phyloP scores from a whole-genome alignment of 2,888 invertebrate species.

The Ectropis crepuscularia region DNA sequence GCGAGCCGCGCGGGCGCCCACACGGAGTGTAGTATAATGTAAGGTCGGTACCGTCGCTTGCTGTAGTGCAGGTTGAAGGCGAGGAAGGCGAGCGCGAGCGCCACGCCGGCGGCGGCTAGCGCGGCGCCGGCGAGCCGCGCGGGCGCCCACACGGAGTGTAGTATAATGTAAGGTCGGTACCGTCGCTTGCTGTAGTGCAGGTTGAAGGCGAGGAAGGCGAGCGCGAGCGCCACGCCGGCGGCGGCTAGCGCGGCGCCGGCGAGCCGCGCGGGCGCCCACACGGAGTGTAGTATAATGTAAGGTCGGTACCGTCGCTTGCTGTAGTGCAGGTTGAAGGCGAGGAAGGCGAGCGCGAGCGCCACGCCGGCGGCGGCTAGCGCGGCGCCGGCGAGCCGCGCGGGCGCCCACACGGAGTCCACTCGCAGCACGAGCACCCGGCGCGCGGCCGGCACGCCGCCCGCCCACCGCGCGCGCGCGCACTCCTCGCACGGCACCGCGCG shows the following conservation, averaged over 20 bases:
- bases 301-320: slow-evolving; percentile 89
- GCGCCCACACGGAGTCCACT: slow-evolving; percentile 90
- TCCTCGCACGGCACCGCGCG: slow-evolving; percentile 86
- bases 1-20: slow-evolving; percentile 90
- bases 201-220: slow-evolving; percentile 92
- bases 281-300: slow-evolving; percentile 81
- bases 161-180: slow-evolving; percentile 73
- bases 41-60: slow-evolving; percentile 88
- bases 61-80: slow-evolving; percentile 93
- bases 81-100: slow-evolving; percentile 89
- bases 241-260: slow-evolving; percentile 89
- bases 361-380: slow-evolving; percentile 91
- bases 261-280: slow-evolving; percentile 90
- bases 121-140: slow-evolving; percentile 90
- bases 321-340: slow-evolving; percentile 93
- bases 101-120: slow-evolving; percentile 90
- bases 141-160: slow-evolving; percentile 90
- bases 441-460: slow-evolving; percentile 92
- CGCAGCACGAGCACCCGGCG: slow-evolving; percentile 89
- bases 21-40: slow-evolving; percentile 88
- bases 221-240: slow-evolving; percentile 89
- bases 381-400: slow-evolving; percentile 90
- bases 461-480: slow-evolving; percentile 89
- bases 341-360: slow-evolving; percentile 89
- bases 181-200: slow-evolving; percentile 92